phyloP scores from a whole-genome alignment of 2,113 vertebrate species.

The Oreocharis arfaki region DNA sequence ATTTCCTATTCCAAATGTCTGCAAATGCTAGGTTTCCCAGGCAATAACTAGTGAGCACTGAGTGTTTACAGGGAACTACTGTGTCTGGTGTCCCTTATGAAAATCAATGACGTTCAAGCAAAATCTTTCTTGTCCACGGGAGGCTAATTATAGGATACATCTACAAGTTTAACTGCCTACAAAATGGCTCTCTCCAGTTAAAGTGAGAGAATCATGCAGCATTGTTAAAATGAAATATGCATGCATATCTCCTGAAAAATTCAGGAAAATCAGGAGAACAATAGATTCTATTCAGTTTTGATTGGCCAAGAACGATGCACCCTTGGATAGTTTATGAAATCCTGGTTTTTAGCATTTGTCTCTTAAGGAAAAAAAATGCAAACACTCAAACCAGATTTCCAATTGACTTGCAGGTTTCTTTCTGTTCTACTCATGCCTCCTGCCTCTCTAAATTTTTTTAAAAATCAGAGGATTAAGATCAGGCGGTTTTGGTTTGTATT shows the following conservation, averaged over 20 bases:
- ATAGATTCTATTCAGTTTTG: neutral
- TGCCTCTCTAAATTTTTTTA: neutral
- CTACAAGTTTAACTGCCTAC: neutral
- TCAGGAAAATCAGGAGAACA: neutral
- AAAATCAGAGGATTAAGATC: neutral
- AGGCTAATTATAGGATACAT: neutral
- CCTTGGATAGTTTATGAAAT: neutral
- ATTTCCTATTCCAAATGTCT: neutral
- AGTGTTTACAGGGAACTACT: neutral
- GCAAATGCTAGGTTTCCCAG: neutral
- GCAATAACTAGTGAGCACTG: neutral
- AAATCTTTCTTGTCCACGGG: neutral
- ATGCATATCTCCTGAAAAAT: neutral
- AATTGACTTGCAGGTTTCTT: neutral
- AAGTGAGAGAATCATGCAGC: neutral
- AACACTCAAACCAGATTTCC: neutral
- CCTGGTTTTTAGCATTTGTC: neutral
- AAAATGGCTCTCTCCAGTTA: neutral
- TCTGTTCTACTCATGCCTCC: neutral
- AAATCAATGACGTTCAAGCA: neutral
- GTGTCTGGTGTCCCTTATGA: neutral
- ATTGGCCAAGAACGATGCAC: accelerated
- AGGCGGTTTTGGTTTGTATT: accelerated
- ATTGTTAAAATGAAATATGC: neutral
- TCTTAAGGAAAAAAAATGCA: neutral